A percentile compares a stretch with the other conserved stretches of the same genome.
These are phyloP conservation scores for Eupithecia subfuscata DNA, from an alignment of 2,888 invertebrate species.

Conservation along the genomic window DNA sequence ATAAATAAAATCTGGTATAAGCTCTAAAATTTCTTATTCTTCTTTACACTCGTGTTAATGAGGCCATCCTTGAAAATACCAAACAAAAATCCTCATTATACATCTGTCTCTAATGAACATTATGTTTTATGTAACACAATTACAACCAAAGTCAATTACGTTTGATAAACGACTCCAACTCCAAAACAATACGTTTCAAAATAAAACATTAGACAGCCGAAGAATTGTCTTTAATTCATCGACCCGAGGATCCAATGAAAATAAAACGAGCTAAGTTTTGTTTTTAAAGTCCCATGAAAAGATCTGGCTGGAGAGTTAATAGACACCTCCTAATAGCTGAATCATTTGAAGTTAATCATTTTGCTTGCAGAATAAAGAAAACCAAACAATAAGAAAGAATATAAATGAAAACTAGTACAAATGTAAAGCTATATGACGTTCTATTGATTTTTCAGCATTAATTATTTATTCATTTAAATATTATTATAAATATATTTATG, in stretches of 20 bases:
- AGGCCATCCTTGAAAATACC: conserved; percentile 7
- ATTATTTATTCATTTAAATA: too few species aligned
- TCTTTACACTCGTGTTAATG: conserved; percentile 1
- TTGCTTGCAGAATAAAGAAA: neutral
- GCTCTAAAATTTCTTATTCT: neutral
- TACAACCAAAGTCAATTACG: conserved; percentile 36
- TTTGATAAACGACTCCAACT: conserved; percentile 34
- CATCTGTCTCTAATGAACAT: conserved; percentile 32
- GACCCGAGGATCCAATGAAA: conserved; percentile 45
- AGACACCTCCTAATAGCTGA: conserved; percentile 16
- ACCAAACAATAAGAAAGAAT: neutral
- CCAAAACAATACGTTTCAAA: conserved; percentile 33
- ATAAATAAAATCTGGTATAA: neutral
- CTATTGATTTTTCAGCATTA: too few species aligned
- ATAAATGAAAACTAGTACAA: too few species aligned
- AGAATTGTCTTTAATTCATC: conserved; percentile 47
- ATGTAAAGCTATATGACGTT: too few species aligned
- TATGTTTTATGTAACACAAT: conserved; percentile 37
- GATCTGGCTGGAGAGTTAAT: conserved; percentile 24
- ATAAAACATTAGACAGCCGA: conserved; percentile 35
- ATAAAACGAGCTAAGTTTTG: conserved; percentile 47
- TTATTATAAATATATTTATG: too few species aligned
- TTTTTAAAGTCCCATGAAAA: conserved; percentile 34
- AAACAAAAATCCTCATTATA: conserved; percentile 19
- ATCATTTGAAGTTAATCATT: conserved; percentile 5